A percentile compares a stretch with the other conserved stretches of the same genome.
These are phyloP conservation scores for Hoplostethus atlanticus DNA, from an alignment of 2,797 vertebrate genomes.

Conservation along the genomic window DNA sequence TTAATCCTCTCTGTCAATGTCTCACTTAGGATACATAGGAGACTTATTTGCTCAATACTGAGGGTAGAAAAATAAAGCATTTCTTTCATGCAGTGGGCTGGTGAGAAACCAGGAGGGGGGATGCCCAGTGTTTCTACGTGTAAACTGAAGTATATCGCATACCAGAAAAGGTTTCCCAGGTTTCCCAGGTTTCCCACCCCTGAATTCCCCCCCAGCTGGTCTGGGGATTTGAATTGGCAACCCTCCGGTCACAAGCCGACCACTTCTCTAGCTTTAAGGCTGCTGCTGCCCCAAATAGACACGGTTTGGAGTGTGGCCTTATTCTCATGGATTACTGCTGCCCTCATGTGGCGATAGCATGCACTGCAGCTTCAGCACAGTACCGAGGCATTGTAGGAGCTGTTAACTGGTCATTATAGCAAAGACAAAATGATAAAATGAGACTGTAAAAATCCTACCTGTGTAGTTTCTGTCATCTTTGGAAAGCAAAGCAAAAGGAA, in stretches of 20 bases:
- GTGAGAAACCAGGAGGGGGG: neutral
- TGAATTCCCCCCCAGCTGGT: conserved; percentile 15
- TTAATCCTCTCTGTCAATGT: conserved; percentile 28
- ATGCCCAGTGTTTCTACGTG: neutral
- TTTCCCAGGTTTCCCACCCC: too few relatives aligned
- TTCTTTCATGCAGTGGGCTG: conserved; percentile 12
- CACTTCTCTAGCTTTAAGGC: neutral
- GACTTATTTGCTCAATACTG: conserved; percentile 25
- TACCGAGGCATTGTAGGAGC: neutral
- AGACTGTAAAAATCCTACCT: conserved; percentile 68
- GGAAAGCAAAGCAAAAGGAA: conserved; percentile 32
- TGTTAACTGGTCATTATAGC: neutral
- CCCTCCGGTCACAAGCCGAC: neutral
- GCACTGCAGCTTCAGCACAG: conserved; percentile 21
- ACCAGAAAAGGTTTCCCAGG: neutral
- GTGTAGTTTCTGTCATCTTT: conserved; percentile 86
- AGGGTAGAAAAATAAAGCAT: conserved; percentile 2
- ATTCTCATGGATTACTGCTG: conserved; percentile 41
- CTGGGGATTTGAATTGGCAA: conserved; percentile 10
- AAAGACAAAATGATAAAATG: neutral
- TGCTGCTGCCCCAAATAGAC: conserved; percentile 12
- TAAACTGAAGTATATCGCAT: neutral
- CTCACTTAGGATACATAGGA: conserved; percentile 21
- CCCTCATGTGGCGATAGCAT: conserved; percentile 54
- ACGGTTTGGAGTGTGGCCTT: neutral